Percentiles rank a stretch among this genome's conserved stretches.
phyloP scores from a whole-genome alignment of 64 coral and sea anemone species.

The Catalaphyllia jardinei region DNA sequence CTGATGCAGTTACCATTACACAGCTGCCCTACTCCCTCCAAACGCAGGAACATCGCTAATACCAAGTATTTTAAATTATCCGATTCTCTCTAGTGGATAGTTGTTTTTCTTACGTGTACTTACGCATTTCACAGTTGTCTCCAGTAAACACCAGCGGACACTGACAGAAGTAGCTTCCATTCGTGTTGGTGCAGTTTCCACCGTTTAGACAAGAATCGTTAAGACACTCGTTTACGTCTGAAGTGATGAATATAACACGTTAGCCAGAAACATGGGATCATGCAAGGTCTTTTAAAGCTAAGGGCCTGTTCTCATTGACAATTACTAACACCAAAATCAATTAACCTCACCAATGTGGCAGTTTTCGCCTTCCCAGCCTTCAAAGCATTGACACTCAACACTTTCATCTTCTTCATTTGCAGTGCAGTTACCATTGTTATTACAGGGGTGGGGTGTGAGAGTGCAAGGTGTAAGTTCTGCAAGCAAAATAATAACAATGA shows the following conservation, averaged over 20 bases:
- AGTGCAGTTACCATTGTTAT: neutral
- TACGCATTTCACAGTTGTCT: conserved; percentile 32
- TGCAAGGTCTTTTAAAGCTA: no score
- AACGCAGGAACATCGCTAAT: no score
- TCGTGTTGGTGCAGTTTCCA: conserved; percentile 19
- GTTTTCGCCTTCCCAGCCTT: conserved; percentile 24
- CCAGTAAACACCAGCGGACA: conserved; percentile 19
- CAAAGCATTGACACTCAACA: neutral
- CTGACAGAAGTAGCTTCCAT: conserved; percentile 25
- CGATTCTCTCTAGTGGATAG: no score
- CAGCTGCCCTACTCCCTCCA: no score
- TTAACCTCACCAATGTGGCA: neutral
- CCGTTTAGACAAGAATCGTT: conserved; percentile 38
- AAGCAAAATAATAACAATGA: neutral
- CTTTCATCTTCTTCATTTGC: conserved; percentile 1
- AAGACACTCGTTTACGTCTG: conserved; percentile 56
- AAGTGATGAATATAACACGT: neutral
- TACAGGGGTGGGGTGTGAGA: neutral
- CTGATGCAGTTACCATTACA: no score
- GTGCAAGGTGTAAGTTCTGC: neutral
- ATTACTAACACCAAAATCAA: no score
- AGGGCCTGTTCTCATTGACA: no score
- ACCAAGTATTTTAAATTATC: no score
- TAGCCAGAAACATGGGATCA: no score
- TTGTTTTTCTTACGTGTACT: neutral